phyloP scores from a whole-genome alignment of 1,140 invertebrate genomes.

The Drosophila baimaii region DNA sequence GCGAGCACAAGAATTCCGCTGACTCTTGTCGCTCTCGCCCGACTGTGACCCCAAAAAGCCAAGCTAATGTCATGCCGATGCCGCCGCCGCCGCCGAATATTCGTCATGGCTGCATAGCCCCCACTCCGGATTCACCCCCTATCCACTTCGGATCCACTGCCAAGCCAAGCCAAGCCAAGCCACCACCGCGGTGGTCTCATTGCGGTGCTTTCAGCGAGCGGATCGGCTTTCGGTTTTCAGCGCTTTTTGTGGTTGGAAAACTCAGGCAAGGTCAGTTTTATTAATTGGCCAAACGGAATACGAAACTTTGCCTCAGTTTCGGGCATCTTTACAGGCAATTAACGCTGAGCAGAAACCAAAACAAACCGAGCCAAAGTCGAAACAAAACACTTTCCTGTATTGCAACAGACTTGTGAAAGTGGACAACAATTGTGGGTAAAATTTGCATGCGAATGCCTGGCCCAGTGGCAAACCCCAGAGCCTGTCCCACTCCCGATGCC shows the following conservation, averaged over 20 bases:
- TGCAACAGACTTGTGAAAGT: slow-evolving; percentile 77
- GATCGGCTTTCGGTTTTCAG: slow-evolving; percentile 53
- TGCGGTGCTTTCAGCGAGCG: slow-evolving; percentile 54
- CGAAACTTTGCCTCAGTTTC: slow-evolving; percentile 53
- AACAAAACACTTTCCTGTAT: slow-evolving; percentile 77
- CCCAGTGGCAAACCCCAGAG: background rate
- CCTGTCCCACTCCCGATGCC: slow-evolving; percentile 5
- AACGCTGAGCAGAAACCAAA: slow-evolving; percentile 60
- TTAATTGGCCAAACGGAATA: slow-evolving; percentile 67
- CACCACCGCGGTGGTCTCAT: slow-evolving; percentile 42
- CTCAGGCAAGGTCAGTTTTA: slow-evolving; percentile 78
- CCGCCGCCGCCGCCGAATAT: slow-evolving; percentile 73
- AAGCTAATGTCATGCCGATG: slow-evolving; percentile 76
- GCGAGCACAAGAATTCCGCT: slow-evolving; percentile 73
- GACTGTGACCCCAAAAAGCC: slow-evolving; percentile 77
- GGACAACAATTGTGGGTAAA: slow-evolving; percentile 62
- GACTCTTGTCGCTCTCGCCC: slow-evolving; percentile 46
- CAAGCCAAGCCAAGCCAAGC: too few species aligned
- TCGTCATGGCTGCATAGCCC: slow-evolving; percentile 78
- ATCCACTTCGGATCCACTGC: slow-evolving; percentile 8
- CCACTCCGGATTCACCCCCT: slow-evolving; percentile 14
- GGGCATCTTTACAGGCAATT: slow-evolving; percentile 79
- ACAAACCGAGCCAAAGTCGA: slow-evolving; percentile 23
- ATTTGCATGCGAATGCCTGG: slow-evolving; percentile 68
- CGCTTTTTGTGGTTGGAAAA: slow-evolving; percentile 59